Base-by-base conservation (phyloP, 1,140 invertebrate species). In the Chrysomallon squamiferum region DNA sequence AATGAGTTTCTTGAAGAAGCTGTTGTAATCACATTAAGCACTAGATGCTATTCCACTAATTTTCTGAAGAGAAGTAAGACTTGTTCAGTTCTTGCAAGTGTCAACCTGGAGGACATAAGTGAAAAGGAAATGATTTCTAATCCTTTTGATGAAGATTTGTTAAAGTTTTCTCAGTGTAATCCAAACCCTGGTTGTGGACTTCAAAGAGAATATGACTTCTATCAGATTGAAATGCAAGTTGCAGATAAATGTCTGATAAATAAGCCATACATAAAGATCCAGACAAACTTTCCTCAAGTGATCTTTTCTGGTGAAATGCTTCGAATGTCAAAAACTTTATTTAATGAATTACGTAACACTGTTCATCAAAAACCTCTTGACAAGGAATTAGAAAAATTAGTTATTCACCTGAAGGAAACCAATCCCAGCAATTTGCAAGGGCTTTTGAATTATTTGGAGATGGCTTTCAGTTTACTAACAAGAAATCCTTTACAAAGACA, bases 401-500 rank as follows among this genome's bases (percentile, higher is more conserved):
- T 54, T 27, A 25, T 54, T 4, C 50, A 54, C 15, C 4, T 54
- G 50, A 54, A 54, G 25, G 50, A 54, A 0, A 54, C n/a, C n/a
- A 54, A 30, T 54, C n/a, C 50, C 18, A 18, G 22, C 4, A 54
- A 54, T 54, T 18, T 54, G 25, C 50, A 54, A 54, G 15, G 22
- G 25, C 50, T 54, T 27, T 54, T 54, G 25, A 30, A 54, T 54
- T 54, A 54, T 27, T 54, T 54, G 50, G 22, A 54, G 25, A 54
- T 54, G 50, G 29, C 50, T 20, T 54, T 54, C 25, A 54, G 50
- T 54, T 54, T 54, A 27, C 25, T 54, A 22, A 54, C 22, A 25
- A 54, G 50, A 27, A 54, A 25, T 13, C 50, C 50, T 20, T 25
- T 54, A 29, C 25, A 18, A 4, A 30, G 50, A 15, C 22, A 30